Conservation (phyloP, 1,140 invertebrate species). For the Lanistes nyassanus region DNA sequence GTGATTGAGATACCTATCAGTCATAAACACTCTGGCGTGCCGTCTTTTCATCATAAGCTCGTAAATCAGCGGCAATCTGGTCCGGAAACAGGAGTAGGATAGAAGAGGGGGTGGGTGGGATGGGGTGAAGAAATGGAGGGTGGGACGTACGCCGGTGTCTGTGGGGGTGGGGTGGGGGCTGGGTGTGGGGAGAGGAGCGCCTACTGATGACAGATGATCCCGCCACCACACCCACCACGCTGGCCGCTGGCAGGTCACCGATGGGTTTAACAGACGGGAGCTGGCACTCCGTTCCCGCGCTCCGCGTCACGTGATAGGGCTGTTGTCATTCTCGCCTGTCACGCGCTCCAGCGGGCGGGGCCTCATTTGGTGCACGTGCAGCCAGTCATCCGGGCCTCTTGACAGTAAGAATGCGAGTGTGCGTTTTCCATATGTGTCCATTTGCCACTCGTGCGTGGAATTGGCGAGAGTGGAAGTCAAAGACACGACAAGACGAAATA, state of each 20-base stretch:
- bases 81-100: no score
- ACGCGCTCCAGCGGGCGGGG: slow-evolving; percentile 4
- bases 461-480: not conserved
- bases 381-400: not conserved
- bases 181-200: not conserved
- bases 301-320: slow-evolving; percentile 17
- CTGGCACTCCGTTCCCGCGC: slow-evolving; percentile 15
- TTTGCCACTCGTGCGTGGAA: not conserved
- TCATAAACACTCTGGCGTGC: no score
- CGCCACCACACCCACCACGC: not conserved
- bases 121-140: not conserved
- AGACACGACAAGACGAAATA: not conserved
- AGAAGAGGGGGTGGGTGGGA: not conserved
- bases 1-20: no score
- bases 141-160: no score
- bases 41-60: no score
- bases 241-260: slow-evolving; percentile 2
- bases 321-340: slow-evolving; percentile 26
- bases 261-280: slow-evolving; percentile 11
- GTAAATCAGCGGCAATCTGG: no score
- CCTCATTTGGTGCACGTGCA: slow-evolving; percentile 5
- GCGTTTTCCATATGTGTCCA: no score
- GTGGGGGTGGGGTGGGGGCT: no score
- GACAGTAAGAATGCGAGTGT: not conserved
- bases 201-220: slow-evolving; percentile 12